Conservation (phyloP, 2,888 invertebrate species). For the Bedellia somnulentella region DNA sequence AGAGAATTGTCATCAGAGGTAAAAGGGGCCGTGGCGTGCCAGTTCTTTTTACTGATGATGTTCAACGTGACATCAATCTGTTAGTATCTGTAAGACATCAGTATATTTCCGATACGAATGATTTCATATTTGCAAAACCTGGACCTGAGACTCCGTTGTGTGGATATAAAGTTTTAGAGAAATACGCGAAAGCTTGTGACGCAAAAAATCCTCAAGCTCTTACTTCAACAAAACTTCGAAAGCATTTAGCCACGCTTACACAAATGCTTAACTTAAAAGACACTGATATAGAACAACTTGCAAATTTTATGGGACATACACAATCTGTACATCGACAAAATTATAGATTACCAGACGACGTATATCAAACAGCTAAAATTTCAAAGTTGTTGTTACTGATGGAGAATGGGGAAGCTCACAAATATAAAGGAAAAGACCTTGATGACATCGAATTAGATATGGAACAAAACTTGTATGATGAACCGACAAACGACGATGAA, state of each 20-base stretch:
- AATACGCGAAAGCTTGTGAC: conserved; percentile 12
- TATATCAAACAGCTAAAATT: conserved; percentile 16
- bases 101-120: conserved; percentile 3
- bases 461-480: conserved; percentile 14
- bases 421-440: conserved; percentile 12
- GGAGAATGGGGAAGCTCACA: conserved; percentile 17
- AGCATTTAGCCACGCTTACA: conserved; percentile 19
- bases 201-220: conserved; percentile 17
- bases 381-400: conserved; percentile 18
- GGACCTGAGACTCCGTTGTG: conserved; percentile 9
- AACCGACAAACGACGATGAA: conserved; percentile 7
- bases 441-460: conserved; percentile 15
- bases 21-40: conserved; percentile 16
- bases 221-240: conserved; percentile 16
- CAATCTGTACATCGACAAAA: too few species aligned
- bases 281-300: too few species aligned
- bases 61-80: conserved; percentile 9
- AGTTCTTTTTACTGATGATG: conserved; percentile 16
- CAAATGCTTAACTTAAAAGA: too few species aligned
- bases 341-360: too few species aligned
- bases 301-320: too few species aligned
- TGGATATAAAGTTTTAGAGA: conserved; percentile 18
- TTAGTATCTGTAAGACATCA: conserved; percentile 6
- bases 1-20: conserved; percentile 15
- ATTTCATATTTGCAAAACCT: conserved; percentile 5